These are phyloP conservation scores for Phrynosoma blainvillii DNA, from an alignment of 2,113 vertebrate genomes.

Conservation along the genomic window DNA sequence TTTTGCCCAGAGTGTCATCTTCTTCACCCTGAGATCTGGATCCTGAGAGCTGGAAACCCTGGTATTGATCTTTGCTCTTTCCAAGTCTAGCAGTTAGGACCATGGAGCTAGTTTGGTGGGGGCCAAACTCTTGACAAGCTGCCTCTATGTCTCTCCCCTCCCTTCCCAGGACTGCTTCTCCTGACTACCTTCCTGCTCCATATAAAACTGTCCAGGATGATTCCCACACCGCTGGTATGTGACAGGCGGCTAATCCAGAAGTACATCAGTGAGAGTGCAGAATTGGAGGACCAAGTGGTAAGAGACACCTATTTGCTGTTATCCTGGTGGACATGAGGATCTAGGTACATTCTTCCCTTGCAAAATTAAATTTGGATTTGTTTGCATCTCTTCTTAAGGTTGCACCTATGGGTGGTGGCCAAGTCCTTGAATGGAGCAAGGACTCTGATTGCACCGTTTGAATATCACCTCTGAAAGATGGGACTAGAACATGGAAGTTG, in stretches of 20 bases:
- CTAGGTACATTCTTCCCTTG: too few relatives aligned
- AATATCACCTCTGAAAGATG: neutral
- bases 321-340: fast-evolving
- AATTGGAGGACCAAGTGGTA: conserved; percentile 63
- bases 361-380: neutral
- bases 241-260: conserved; percentile 69
- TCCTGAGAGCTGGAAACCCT: too few relatives aligned
- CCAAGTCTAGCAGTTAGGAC: neutral
- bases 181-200: conserved; percentile 70
- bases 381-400: neutral
- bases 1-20: too few relatives aligned
- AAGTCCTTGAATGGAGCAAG: neutral
- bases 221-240: conserved; percentile 50
- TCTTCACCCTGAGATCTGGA: too few relatives aligned
- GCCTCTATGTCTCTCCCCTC: neutral
- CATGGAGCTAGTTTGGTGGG: neutral
- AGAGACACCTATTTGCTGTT: neutral
- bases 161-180: conserved; percentile 65
- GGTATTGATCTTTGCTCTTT: too few relatives aligned
- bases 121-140: neutral
- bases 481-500: too few relatives aligned
- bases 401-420: neutral
- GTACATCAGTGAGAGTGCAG: conserved; percentile 63
- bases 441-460: neutral
- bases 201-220: conserved; percentile 40